Evolutionary conservation across 2,113 vertebrate genomes (phyloP).

Genomic region (Melanotaenia duboulayi): DNA sequence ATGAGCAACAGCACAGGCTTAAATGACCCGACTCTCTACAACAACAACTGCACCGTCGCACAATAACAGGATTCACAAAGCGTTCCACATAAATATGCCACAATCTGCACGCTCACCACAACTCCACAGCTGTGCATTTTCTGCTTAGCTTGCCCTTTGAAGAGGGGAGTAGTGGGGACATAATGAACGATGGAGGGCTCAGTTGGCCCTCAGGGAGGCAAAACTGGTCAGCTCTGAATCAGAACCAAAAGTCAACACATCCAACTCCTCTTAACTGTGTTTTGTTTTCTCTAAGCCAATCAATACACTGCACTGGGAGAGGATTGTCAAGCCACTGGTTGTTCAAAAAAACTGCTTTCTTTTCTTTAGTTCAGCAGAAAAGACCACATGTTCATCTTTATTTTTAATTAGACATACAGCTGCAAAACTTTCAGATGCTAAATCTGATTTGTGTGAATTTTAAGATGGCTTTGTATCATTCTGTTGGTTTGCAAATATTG

Average conservation of each 20-base stretch:
- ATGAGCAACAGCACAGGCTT: conserved; percentile 41
- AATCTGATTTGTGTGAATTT: neutral
- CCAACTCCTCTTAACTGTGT: conserved; percentile 14
- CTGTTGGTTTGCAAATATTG: neutral
- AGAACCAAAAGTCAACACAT: conserved; percentile 39
- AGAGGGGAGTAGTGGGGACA: conserved; percentile 25
- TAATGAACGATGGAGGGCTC: conserved; percentile 47
- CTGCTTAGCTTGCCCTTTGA: conserved; percentile 55
- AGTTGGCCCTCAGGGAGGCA: conserved; percentile 41
- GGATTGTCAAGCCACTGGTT: neutral
- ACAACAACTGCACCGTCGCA: conserved; percentile 23
- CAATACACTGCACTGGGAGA: conserved; percentile 21
- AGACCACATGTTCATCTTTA: neutral
- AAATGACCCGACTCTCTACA: conserved; percentile 31
- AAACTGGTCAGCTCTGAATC: conserved; percentile 46
- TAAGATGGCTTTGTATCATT: neutral
- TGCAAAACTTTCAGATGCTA: neutral
- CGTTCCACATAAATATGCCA: conserved; percentile 16
- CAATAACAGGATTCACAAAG: conserved; percentile 22
- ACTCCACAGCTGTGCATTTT: conserved; percentile 52
- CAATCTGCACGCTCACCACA: conserved; percentile 10
- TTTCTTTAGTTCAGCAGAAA: neutral
- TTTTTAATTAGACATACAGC: neutral
- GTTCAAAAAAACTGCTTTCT: conserved; percentile 22
- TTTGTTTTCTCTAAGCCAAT: conserved; percentile 49